Base-by-base conservation (phyloP, 2,113 vertebrate genomes). In the Tragelaphus strepsiceros region DNA sequence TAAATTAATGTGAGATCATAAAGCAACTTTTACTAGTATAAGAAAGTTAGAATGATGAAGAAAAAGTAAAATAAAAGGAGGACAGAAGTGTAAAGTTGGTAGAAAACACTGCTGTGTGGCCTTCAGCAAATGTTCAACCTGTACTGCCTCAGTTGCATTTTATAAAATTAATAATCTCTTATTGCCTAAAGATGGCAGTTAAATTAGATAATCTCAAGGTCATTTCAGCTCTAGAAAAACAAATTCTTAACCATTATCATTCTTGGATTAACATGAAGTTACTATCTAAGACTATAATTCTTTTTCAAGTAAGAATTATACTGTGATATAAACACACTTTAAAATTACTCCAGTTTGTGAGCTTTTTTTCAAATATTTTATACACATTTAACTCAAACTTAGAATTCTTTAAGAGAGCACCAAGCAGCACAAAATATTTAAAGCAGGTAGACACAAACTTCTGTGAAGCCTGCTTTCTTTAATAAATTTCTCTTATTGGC, bases 121-220 rank as follows among this genome's bases (percentile, higher is more conserved):
- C 26, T 49, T 91, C 17, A 56, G 71, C 26, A 51, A 56, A 59
- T 16, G 71, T 61, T 94, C 51, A 24, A 53, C 30, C 39, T 97
- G 81, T 4, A 49, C 59, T 86, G 54, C 39, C 43, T 96, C 30
- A 8, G 21, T 54, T 49, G 14, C 11, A 54, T 95, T 95, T 51
- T 96, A 26, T 67, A 83, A 88, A 85, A 92, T 43, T 71, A 86
- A 84, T 56, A 61, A 84, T 82, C 14, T 22, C 81, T n/a, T 92
- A 92, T 53, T 62, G 15, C 10, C 53, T 51, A 28, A 86, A 80
- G 51, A 30, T 39, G 46, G 13, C 30, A 94, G 56, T 21, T 97
- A 95, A 96, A 86, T 74, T 91, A 98, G 64, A 81, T 85, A 28
- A 87, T 85, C 15, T 88, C 51, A 12, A 86, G 49, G 53, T 77